Base-by-base conservation (phyloP, 2,797 vertebrate species). In the Menidia menidia region DNA sequence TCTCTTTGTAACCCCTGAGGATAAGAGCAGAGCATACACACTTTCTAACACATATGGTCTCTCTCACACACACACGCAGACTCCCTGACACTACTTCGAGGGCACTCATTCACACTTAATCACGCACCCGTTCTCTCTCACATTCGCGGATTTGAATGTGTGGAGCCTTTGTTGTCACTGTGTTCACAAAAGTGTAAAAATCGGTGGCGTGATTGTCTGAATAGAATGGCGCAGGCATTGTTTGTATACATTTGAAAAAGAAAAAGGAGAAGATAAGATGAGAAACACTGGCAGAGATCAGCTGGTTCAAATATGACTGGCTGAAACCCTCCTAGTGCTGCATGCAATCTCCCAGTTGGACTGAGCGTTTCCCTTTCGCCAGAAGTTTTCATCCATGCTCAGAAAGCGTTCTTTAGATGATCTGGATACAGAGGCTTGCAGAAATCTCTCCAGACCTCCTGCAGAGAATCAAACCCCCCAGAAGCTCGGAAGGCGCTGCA, bases 171-270 rank as follows among this genome's bases (percentile, higher is more conserved):
- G 89, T 93, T 92, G 77, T 89, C 91, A 87, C 88, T 71, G 84
- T 83, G 88, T 84, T 88, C 81, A 88, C 78, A 65, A 84, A 87
- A 73, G 83, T 89, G 90, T 93, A 89, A 88, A 16, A 85, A 77
- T 85, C 47, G 58, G 56, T 69, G 18, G 71, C 64, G 75, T 69
- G 80, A 85, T 78, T 64, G 83, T 82, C 71, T 81, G 68, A 69
- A 73, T 81, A 71, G 71, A 84, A 86, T 82, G 74, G 81, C 14
- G 25, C 76, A 84, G 82, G 88, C 80, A 75, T 74, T 84, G 69
- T 47, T 77, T 64, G 72, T 78, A 87, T 74, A 71, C 80, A 77
- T 68, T 57, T 68, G 57, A 55, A 61, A 77, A 81, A 78, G 84
- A 85, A 76, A 64, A 58, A 73, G 9, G 5, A 39, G 5, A 39